Conservation (phyloP, 2,113 vertebrate species). For the Nerophis ophidion region DNA sequence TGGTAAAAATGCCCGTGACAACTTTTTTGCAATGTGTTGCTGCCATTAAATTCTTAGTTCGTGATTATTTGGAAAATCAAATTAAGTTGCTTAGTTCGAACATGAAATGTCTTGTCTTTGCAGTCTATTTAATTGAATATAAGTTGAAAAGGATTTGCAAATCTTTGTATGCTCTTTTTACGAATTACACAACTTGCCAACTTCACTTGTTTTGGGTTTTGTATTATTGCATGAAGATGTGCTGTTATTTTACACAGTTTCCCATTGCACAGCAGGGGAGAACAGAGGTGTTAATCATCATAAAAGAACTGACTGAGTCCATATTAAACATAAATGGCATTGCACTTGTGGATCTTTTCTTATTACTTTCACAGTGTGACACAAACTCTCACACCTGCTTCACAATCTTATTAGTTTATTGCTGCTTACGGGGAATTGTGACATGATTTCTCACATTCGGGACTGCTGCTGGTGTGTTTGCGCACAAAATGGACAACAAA, state of each 20-base stretch:
- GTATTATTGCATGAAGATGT: background rate
- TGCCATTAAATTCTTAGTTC: no score
- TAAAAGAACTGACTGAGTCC: background rate
- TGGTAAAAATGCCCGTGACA: no score
- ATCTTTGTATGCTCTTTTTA: background rate
- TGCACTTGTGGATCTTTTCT: background rate
- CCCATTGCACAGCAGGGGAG: background rate
- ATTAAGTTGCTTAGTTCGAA: no score
- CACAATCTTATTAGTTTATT: slow-evolving; percentile 55
- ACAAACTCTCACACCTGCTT: slow-evolving; percentile 9
- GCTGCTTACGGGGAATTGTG: slow-evolving; percentile 48
- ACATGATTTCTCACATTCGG: slow-evolving; percentile 41
- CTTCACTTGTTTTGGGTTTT: background rate
- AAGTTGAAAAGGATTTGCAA: no score
- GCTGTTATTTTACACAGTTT: background rate
- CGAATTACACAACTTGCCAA: background rate
- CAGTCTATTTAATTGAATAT: no score
- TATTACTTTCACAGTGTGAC: background rate
- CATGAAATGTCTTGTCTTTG: no score
- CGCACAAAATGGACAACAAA: slow-evolving; percentile 51
- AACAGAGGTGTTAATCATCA: slow-evolving; percentile 1
- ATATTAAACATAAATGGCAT: background rate
- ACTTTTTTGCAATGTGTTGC: no score
- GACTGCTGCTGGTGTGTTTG: slow-evolving; percentile 34
- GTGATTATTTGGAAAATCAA: no score